Conservation (phyloP, 2,113 vertebrate genomes). For the Chlamydotis undulata region DNA sequence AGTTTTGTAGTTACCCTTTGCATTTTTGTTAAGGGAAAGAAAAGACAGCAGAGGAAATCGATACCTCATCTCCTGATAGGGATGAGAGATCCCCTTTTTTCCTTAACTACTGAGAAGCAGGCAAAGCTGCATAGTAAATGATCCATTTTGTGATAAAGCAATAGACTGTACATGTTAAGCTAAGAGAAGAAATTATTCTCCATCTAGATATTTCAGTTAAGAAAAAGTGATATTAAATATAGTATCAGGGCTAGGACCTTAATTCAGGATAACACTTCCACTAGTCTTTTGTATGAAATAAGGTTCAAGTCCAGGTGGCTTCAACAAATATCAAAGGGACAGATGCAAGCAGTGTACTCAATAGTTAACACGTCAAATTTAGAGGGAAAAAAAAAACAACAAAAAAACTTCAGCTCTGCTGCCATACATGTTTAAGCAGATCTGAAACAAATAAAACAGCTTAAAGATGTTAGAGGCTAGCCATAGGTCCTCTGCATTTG, state of each 20-base stretch:
- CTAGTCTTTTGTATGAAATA: neutral
- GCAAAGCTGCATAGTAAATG: neutral
- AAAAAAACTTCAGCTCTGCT: neutral
- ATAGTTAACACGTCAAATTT: neutral
- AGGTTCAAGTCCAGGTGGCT: neutral
- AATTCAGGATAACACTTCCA: neutral
- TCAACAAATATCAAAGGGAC: neutral
- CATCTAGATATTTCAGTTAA: neutral
- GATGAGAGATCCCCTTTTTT: neutral
- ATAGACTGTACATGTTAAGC: neutral
- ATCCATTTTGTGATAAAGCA: neutral
- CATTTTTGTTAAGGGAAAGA: neutral
- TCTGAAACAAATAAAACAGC: neutral
- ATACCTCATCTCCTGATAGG: neutral
- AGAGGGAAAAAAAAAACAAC: neutral
- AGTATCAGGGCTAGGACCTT: neutral
- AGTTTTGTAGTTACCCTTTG: neutral
- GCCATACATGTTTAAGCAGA: neutral
- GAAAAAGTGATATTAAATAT: neutral
- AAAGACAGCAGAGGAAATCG: neutral
- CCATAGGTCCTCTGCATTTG: neutral
- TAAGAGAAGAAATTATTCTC: neutral
- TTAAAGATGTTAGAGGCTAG: neutral
- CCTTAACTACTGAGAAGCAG: neutral
- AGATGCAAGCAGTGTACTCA: neutral